Conservation (phyloP, 1,140 invertebrate species). For the Diploscapter pachys region DNA sequence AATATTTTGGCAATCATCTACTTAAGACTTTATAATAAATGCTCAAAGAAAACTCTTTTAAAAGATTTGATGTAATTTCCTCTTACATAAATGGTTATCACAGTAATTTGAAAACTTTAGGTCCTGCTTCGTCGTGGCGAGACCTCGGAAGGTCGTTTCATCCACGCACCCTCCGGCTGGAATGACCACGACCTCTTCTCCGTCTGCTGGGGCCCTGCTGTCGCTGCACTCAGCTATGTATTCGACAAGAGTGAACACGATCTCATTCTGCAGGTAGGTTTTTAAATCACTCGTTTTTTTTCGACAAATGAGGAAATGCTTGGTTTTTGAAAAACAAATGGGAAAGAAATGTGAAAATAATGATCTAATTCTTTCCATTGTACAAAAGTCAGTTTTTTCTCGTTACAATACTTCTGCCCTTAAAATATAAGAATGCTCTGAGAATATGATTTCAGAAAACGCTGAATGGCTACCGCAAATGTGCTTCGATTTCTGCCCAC, state of each 20-base stretch:
- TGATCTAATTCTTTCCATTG: no score
- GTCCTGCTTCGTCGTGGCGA: constrained; percentile 75
- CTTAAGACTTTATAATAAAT: no score
- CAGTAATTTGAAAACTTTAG: no score
- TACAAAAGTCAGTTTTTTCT: no score
- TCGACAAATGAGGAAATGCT: not conserved
- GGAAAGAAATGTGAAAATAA: no score
- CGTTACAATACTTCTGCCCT: no score
- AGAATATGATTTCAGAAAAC: constrained; percentile 42
- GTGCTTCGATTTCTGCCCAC: constrained; percentile 82
- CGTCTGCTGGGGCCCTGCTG: constrained; percentile 78
- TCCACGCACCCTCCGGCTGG: constrained; percentile 68
- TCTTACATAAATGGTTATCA: no score
- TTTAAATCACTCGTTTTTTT: constrained; percentile 3
- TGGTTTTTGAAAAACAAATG: no score
- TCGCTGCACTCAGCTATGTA: constrained; percentile 86
- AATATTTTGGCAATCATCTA: no score
- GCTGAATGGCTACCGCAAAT: constrained; percentile 68
- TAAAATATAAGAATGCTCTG: no score
- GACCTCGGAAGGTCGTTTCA: constrained; percentile 35
- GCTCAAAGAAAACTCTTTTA: no score
- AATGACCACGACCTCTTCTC: constrained; percentile 76
- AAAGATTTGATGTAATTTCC: no score
- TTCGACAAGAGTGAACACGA: constrained; percentile 75
- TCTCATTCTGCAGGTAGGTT: constrained; percentile 42